Percentiles rank a stretch among this genome's conserved stretches.
These are phyloP conservation scores for Meandrina meandrites DNA, from an alignment of 92 coral and sea anemone genomes.

Conservation along the genomic window DNA sequence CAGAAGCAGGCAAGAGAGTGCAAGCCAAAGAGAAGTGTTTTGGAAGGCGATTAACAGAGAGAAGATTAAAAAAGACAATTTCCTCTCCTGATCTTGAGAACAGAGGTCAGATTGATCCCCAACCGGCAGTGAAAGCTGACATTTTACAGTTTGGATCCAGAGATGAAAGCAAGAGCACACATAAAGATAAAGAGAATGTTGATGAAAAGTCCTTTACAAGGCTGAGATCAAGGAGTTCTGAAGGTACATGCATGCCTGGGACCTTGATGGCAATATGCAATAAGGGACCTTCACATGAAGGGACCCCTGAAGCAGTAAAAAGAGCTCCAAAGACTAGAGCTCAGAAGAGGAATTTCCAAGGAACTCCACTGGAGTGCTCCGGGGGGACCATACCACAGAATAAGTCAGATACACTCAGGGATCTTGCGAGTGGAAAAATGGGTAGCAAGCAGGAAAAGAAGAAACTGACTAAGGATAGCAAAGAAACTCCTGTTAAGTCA, in stretches of 20 bases:
- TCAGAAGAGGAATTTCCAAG: conserved; percentile 15
- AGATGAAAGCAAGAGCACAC: background rate
- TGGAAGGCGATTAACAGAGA: conserved; percentile 13
- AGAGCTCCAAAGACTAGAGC: conserved; percentile 18
- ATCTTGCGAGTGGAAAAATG: background rate
- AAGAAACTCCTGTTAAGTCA: conserved; percentile 19
- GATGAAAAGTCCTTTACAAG: conserved; percentile 4
- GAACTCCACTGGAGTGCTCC: background rate
- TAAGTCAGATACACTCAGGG: background rate
- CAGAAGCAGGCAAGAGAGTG: background rate
- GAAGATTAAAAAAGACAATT: background rate
- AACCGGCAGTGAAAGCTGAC: background rate
- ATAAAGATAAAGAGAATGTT: background rate
- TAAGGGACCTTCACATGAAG: conserved; percentile 2
- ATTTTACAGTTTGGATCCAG: conserved; percentile 4
- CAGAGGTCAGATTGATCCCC: background rate
- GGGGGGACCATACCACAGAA: background rate
- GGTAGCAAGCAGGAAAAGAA: background rate
- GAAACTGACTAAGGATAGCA: background rate
- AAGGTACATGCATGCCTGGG: background rate
- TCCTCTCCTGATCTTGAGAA: background rate
- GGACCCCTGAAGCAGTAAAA: background rate
- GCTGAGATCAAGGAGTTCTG: conserved; percentile 6
- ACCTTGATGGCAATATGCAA: background rate
- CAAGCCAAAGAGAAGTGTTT: conserved; percentile 27